These are phyloP conservation scores for Bruchidius siliquastri DNA, from an alignment of 2,888 invertebrate species.

Conservation along the genomic window DNA sequence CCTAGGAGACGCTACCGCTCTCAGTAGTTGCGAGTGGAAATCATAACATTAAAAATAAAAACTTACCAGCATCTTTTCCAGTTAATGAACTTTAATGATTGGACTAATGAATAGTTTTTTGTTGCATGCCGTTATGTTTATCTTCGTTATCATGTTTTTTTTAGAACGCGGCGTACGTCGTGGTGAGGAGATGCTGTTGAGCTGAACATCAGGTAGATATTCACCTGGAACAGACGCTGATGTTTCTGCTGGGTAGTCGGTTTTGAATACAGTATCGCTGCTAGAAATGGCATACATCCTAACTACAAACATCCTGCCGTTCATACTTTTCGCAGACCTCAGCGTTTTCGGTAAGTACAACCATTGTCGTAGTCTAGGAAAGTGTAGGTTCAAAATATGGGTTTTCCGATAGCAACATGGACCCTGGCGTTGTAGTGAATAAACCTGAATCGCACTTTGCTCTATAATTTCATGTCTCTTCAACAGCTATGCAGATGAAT, in stretches of 20 bases:
- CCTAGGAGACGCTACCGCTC: too few species aligned
- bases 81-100: too few species aligned
- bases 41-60: too few species aligned
- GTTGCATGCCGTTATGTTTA: too few species aligned
- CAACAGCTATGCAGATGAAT: too few species aligned
- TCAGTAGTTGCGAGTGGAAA: too few species aligned
- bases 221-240: neutral
- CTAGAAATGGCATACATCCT: slow-evolving; percentile 2
- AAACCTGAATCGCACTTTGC: too few species aligned
- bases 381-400: neutral
- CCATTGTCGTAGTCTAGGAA: neutral
- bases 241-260: neutral
- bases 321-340: slow-evolving; percentile 1
- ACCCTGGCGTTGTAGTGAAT: too few species aligned
- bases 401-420: too few species aligned
- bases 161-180: neutral
- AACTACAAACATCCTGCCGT: slow-evolving; percentile 2
- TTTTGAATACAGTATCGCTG: neutral
- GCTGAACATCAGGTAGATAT: neutral
- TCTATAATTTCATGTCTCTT: too few species aligned
- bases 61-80: too few species aligned
- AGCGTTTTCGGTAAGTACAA: slow-evolving; percentile 2
- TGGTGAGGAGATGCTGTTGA: neutral
- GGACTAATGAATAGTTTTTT: too few species aligned
- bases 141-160: neutral